Base-by-base conservation (phyloP, 30 jellyfish, hydroid and myxozoan genomes). In the Hydractinia symbiolongicarpus region DNA sequence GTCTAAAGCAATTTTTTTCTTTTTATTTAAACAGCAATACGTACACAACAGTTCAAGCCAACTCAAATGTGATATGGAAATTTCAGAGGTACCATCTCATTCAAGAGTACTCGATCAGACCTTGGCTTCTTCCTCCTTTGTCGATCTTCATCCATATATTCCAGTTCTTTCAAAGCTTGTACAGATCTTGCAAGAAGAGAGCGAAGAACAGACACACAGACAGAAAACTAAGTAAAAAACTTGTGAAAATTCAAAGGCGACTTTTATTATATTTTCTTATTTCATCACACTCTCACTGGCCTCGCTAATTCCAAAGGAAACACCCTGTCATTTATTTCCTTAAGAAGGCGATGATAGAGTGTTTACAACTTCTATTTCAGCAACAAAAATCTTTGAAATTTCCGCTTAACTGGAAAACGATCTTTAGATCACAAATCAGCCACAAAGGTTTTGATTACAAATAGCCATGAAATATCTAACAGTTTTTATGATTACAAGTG, bases 31-130 rank as follows among this genome's bases (percentile, higher is more conserved):
- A 9, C 79, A 90, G 97, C 82, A 81, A 90, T 83, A 90, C 97
- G 40, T 90, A 71, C 82, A 57, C 95, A 5, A 57, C 79, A 40
- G 93, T 84, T 10, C 97, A 90, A 81, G 90, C 88, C 71, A 90
- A 85, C 69, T 81, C 97, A 13, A 90, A 81, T 51, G 73, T 57
- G 40, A 85, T 90, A 44, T 90, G 97, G 97, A 90, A 90, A 77
- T 84, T 90, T 53, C 95, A 85, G 78, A 89, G 97, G 8, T 90
- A 90, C 78, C 97, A 82, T 73, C 72, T 90, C 83, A 90, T 90
- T 13, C 19, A 79, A 77, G 97, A 90, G 56, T 90, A 84, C 57
- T 86, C 95, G 4, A 72, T 79, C 52, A 88, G 95, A 44, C 95
- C 97, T 5, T 51, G 78, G 6, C 79, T 90, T 6, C 84, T 77